These are phyloP conservation scores for Ephialtes manifestator DNA, from an alignment of 2,888 invertebrate genomes.

Conservation along the genomic window DNA sequence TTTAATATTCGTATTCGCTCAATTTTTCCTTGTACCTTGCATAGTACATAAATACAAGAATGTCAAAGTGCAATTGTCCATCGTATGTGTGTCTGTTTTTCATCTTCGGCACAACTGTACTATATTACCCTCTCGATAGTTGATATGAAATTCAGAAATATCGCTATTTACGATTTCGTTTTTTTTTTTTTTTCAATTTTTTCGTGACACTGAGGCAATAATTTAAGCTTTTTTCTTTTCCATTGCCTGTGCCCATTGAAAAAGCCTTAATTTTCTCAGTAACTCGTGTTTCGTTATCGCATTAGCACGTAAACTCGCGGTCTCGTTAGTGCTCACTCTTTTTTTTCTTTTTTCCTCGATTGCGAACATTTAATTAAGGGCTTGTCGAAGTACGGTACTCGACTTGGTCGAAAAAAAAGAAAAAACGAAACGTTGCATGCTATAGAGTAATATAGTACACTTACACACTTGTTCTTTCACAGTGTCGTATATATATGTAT, in stretches of 20 bases:
- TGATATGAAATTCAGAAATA: constrained; percentile 68
- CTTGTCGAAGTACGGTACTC: constrained; percentile 40
- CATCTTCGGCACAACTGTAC: constrained; percentile 57
- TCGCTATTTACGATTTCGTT: constrained; percentile 6
- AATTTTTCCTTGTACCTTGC: constrained; percentile 30
- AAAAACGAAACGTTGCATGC: constrained; percentile 43
- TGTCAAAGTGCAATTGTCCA: constrained; percentile 55
- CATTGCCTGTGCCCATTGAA: not conserved
- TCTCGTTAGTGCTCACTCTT: constrained; percentile 2
- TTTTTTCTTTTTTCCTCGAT: constrained; percentile 35
- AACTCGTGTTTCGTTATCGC: constrained; percentile 46
- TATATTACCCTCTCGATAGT: constrained; percentile 66
- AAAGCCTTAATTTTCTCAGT: not conserved
- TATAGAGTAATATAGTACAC: constrained; percentile 71
- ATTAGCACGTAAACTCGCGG: constrained; percentile 40
- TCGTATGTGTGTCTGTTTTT: constrained; percentile 39
- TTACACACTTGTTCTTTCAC: constrained; percentile 57
- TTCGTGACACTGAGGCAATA: constrained; percentile 2
- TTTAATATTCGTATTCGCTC: constrained; percentile 14
- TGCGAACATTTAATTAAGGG: constrained; percentile 50
- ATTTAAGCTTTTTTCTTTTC: not conserved
- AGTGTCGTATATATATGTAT: constrained; percentile 59
- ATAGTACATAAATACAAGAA: constrained; percentile 65
- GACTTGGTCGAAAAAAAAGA: constrained; percentile 45
- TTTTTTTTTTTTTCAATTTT: not conserved